These are phyloP conservation scores for Dasyprocta punctata DNA, from an alignment of 2,113 vertebrate species.

Conservation along the genomic window DNA sequence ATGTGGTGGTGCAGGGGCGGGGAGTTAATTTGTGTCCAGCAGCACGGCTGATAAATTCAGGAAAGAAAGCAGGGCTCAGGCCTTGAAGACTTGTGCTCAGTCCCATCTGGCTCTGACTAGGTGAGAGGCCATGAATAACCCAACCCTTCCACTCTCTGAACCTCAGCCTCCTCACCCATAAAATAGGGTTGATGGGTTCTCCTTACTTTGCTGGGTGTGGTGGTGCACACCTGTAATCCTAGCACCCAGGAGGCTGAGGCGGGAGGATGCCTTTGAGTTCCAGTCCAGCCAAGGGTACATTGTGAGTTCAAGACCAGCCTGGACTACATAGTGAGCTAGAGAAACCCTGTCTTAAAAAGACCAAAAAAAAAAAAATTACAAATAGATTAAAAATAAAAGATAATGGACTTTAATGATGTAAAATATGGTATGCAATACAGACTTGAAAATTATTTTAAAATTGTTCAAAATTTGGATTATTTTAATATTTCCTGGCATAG, in stretches of 20 bases:
- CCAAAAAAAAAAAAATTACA: too few relatives aligned
- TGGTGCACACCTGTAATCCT: not conserved
- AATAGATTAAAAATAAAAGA: not conserved
- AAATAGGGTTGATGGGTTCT: not conserved
- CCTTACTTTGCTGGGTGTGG: not conserved
- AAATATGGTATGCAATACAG: not conserved
- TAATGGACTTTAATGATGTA: not conserved
- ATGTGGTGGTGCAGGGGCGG: fast-evolving
- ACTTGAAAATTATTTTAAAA: constrained; percentile 34
- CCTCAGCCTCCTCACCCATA: not conserved
- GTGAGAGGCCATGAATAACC: not conserved
- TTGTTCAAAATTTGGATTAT: not conserved
- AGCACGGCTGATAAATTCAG: not conserved
- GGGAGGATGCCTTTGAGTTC: not conserved
- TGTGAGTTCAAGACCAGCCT: not conserved
- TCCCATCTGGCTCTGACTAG: not conserved
- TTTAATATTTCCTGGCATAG: not conserved
- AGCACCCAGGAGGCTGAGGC: not conserved
- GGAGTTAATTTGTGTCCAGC: too few relatives aligned
- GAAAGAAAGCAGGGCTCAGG: not conserved
- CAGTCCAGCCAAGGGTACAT: not conserved
- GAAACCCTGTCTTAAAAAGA: not conserved
- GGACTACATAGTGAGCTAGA: not conserved
- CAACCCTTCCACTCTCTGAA: not conserved
- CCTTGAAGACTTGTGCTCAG: not conserved